Conservation (phyloP, 2,113 vertebrate species). For the Cichladusa arquata region DNA sequence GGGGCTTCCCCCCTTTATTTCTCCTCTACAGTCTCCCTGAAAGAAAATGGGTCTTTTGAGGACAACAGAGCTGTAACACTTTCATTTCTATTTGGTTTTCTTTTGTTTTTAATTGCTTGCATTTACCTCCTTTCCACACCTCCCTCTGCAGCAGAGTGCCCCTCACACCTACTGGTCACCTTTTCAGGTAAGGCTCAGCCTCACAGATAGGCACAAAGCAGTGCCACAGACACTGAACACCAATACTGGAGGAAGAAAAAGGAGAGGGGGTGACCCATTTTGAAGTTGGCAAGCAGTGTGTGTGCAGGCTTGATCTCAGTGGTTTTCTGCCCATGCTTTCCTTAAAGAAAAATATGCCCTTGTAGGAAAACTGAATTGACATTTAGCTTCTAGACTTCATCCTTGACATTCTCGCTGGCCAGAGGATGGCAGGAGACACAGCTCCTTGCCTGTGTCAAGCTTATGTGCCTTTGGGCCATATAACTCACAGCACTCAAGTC, state of each 20-base stretch:
- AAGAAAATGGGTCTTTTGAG: constrained; percentile 24
- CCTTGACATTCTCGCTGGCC: neutral
- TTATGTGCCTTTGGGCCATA: neutral
- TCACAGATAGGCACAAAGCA: neutral
- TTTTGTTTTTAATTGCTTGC: neutral
- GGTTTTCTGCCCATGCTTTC: neutral
- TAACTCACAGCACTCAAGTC: neutral
- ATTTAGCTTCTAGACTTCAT: neutral
- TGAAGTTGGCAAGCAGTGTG: fast-evolving
- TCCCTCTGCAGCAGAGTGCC: neutral
- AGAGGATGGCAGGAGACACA: neutral
- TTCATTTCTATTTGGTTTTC: neutral
- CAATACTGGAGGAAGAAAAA: neutral
- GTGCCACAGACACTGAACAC: fast-evolving
- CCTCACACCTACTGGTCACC: neutral
- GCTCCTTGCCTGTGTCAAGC: neutral
- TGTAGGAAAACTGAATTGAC: neutral
- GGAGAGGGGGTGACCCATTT: fast-evolving
- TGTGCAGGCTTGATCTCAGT: neutral
- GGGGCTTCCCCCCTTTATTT: neutral
- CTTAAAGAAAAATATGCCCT: neutral
- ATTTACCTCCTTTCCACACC: neutral
- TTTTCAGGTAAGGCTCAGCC: neutral
- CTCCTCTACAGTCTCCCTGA: neutral
- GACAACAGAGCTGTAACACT: neutral